phyloP scores from a whole-genome alignment of 2,888 invertebrate genomes.

The Sarcophaga variegata region DNA sequence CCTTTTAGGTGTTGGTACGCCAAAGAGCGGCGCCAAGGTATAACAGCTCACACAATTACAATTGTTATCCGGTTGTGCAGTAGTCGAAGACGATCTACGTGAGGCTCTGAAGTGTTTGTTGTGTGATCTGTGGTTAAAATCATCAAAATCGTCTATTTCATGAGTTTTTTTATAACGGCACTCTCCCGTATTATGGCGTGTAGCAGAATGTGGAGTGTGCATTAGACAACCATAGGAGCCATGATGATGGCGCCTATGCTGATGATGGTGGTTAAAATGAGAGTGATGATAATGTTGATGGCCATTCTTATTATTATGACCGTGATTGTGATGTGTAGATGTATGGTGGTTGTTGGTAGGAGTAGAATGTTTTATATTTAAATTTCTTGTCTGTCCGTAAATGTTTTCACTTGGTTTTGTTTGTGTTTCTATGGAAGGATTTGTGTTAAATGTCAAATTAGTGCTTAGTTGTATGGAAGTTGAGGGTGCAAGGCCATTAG shows the following conservation, averaged over 20 bases:
- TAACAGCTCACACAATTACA: constrained; percentile 80
- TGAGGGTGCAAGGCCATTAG: constrained; percentile 46
- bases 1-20: constrained; percentile 75
- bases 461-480: constrained; percentile 72
- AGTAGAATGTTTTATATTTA: constrained; percentile 61
- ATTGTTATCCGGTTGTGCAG: constrained; percentile 56
- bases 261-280: constrained; percentile 42
- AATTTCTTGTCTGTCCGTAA: constrained; percentile 67
- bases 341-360: constrained; percentile 58
- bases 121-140: neutral
- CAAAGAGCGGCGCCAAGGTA: constrained; percentile 78
- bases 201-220: constrained; percentile 32
- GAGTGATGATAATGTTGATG: constrained; percentile 68
- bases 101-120: constrained; percentile 30
- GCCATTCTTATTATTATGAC: constrained; percentile 34
- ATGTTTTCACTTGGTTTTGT: constrained; percentile 41
- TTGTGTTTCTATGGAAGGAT: constrained; percentile 52
- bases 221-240: constrained; percentile 29
- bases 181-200: constrained; percentile 27
- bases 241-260: constrained; percentile 53
- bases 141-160: constrained; percentile 33
- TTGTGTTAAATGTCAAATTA: constrained; percentile 69
- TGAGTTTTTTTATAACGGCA: constrained; percentile 36
- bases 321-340: constrained; percentile 65
- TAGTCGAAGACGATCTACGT: constrained; percentile 44